Percentiles rank a stretch among this genome's conserved stretches.
phyloP scores from a whole-genome alignment of 2,888 invertebrate genomes.

The Poecilus cupreus region DNA sequence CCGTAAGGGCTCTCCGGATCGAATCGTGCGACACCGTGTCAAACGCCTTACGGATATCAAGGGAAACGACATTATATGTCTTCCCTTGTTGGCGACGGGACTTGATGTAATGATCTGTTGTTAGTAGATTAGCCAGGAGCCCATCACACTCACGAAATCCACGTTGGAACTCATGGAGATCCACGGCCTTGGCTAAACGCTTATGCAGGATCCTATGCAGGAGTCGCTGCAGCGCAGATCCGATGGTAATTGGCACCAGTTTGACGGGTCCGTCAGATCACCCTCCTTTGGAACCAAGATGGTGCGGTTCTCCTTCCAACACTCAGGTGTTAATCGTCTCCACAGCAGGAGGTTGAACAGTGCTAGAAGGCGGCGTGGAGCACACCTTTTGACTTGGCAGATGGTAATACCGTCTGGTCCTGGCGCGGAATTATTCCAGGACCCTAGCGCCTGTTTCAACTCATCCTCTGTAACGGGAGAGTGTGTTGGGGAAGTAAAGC shows the following conservation, averaged over 20 bases:
- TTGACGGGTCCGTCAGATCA: background rate
- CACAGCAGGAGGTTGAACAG: conserved; percentile 60
- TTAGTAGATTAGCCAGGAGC: background rate
- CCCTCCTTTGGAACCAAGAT: conserved; percentile 61
- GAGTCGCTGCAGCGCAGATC: conserved; percentile 63
- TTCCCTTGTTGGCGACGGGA: background rate
- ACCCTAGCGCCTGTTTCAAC: background rate
- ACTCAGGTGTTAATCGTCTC: conserved; percentile 51
- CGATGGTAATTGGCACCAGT: conserved; percentile 35
- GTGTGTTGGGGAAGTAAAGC: background rate
- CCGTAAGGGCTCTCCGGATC: too few species aligned
- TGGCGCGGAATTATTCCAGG: conserved; percentile 37
- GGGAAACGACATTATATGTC: background rate
- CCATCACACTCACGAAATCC: background rate
- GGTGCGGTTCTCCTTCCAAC: conserved; percentile 60
- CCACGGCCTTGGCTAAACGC: background rate
- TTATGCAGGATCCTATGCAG: conserved; percentile 64
- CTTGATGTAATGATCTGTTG: conserved; percentile 7
- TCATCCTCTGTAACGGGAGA: background rate
- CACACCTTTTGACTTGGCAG: conserved; percentile 4
- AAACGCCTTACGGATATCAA: background rate
- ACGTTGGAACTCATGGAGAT: background rate
- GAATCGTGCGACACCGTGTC: too few species aligned
- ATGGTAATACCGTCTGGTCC: conserved; percentile 55
- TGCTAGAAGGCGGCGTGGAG: background rate